phyloP scores from a whole-genome alignment of 2,113 vertebrate species.

The Puntigrus tetrazona region DNA sequence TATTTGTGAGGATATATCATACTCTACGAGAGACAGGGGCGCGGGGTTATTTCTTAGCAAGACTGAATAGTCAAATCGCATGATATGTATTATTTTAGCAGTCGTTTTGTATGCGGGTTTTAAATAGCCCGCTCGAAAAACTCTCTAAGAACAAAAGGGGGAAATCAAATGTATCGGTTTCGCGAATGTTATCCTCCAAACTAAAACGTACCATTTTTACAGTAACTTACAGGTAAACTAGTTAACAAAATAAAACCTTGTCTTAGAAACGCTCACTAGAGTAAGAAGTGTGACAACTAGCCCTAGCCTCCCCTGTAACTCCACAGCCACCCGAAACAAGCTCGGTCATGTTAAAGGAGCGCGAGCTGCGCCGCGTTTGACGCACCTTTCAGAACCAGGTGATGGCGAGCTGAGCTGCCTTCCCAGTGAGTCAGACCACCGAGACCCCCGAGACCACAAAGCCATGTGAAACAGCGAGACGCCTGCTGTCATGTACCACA shows the following conservation, averaged over 20 bases:
- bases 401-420: not conserved
- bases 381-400: not conserved
- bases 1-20: not conserved
- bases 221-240: too few species aligned
- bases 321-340: not conserved
- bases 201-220: not conserved
- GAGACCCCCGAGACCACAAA: not conserved
- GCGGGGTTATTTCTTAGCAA: not conserved
- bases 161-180: not conserved
- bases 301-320: not conserved
- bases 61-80: not conserved
- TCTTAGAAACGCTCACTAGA: not conserved
- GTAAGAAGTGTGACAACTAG: not conserved
- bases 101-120: not conserved
- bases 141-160: too few species aligned
- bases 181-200: not conserved
- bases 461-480: not conserved
- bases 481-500: constrained; percentile 5
- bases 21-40: not conserved
- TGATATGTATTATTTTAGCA: not conserved
- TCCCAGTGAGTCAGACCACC: not conserved
- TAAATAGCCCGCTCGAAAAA: too few species aligned
- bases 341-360: not conserved
- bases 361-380: not conserved
- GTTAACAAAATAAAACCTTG: too few species aligned